These are phyloP conservation scores for Sebastes kiyomatsui DNA, from an alignment of 2,797 vertebrate genomes.

Conservation along the genomic window DNA sequence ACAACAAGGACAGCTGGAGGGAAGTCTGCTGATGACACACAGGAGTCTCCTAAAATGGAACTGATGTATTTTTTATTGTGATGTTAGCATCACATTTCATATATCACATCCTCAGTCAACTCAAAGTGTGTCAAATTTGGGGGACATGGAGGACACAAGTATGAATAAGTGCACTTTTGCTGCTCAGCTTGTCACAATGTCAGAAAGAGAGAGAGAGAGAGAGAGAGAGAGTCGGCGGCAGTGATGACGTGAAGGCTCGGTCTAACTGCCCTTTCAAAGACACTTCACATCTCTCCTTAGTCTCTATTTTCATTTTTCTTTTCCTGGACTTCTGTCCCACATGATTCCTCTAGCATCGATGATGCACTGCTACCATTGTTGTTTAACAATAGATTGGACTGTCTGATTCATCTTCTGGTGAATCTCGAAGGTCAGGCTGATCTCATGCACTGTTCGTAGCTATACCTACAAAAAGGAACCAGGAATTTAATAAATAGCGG, in stretches of 20 bases:
- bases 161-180: not conserved
- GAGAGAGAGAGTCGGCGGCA: not conserved
- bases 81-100: not conserved
- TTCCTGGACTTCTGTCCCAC: too few species aligned
- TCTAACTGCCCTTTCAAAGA: not conserved
- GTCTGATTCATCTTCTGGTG: not conserved
- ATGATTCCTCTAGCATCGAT: not conserved
- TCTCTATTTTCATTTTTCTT: not conserved
- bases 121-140: not conserved
- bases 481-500: too few species aligned
- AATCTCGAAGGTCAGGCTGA: not conserved
- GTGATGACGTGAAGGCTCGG: not conserved
- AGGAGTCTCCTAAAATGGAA: not conserved
- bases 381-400: not conserved
- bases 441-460: too few species aligned
- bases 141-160: not conserved
- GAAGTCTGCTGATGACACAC: not conserved
- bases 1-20: constrained; percentile 18
- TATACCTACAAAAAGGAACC: too few species aligned
- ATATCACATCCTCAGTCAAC: not conserved
- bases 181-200: not conserved
- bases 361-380: not conserved
- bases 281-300: not conserved
- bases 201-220: not conserved
- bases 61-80: not conserved